Evolutionary conservation across 2,113 vertebrate species (phyloP).

Genomic region (Lampris megalopsis): DNA sequence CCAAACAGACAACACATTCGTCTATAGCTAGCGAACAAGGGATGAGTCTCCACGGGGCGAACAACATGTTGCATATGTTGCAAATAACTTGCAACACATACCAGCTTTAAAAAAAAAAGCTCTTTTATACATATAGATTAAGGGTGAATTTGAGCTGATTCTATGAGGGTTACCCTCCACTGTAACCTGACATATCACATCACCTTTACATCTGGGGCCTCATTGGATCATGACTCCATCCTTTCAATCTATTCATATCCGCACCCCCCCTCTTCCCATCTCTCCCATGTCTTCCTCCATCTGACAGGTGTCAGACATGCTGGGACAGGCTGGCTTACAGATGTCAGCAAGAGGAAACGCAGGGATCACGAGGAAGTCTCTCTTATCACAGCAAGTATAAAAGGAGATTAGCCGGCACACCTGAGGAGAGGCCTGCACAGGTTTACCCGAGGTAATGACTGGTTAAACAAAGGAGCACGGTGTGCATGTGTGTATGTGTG

Average conservation of each 20-base stretch:
- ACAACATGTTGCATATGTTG: too few species aligned
- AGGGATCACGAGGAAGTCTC: constrained; percentile 59
- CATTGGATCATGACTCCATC: constrained; percentile 18
- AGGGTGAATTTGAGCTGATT: neutral
- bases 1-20: too few species aligned
- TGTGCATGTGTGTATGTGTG: neutral
- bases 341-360: constrained; percentile 57
- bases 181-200: neutral
- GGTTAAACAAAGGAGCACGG: constrained; percentile 45
- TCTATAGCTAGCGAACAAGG: too few species aligned
- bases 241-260: neutral
- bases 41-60: too few species aligned
- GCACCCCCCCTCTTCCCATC: neutral
- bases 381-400: constrained; percentile 65
- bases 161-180: constrained; percentile 5
- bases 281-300: constrained; percentile 18
- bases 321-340: constrained; percentile 60
- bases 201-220: constrained; percentile 34
- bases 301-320: constrained; percentile 66
- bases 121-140: neutral
- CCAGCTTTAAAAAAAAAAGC: neutral
- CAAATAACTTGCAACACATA: too few species aligned
- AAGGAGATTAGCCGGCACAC: constrained; percentile 60
- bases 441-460: constrained; percentile 59
- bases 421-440: constrained; percentile 46